A percentile compares a stretch with the other conserved stretches of the same genome.
Evolutionary conservation across 2,888 invertebrate species (phyloP).

Genomic region (Timandra comae): DNA sequence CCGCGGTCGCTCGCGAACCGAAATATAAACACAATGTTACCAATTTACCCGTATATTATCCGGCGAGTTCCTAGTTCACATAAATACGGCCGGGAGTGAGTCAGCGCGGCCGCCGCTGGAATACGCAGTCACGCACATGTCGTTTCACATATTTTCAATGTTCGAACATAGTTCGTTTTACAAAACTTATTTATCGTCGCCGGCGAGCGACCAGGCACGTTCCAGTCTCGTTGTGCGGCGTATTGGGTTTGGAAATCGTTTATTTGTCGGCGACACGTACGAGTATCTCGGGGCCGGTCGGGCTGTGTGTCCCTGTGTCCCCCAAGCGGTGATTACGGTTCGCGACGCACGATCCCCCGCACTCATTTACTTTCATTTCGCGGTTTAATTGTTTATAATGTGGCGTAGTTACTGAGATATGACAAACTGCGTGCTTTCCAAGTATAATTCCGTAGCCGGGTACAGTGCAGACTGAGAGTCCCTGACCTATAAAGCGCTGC

Average conservation of each 20-base stretch:
- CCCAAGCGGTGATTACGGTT: slow-evolving; percentile 14
- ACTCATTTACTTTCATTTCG: slow-evolving; percentile 26
- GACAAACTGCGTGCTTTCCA: slow-evolving; percentile 47
- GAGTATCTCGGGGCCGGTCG: slow-evolving; percentile 36
- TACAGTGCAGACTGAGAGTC: slow-evolving; percentile 63
- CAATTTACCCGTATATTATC: slow-evolving; percentile 20
- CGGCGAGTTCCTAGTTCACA: slow-evolving; percentile 29
- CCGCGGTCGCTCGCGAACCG: slow-evolving; percentile 31
- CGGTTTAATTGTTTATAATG: slow-evolving; percentile 23
- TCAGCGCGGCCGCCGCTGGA: slow-evolving; percentile 37
- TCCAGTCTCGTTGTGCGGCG: slow-evolving; percentile 33
- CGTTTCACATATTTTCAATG: slow-evolving; percentile 34
- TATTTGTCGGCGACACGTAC: slow-evolving; percentile 38
- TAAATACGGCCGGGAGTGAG: slow-evolving; percentile 37
- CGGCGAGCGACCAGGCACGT: slow-evolving; percentile 30
- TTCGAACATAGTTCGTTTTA: slow-evolving; percentile 22
- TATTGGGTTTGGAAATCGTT: slow-evolving; percentile 31
- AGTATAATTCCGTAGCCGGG: slow-evolving; percentile 54
- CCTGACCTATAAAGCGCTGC: slow-evolving; percentile 63
- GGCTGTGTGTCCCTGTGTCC: slow-evolving; percentile 25
- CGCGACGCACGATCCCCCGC: slow-evolving; percentile 17
- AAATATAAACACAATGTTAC: slow-evolving; percentile 28
- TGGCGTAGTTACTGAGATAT: slow-evolving; percentile 23
- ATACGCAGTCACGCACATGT: slow-evolving; percentile 38
- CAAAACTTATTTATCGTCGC: slow-evolving; percentile 22